Conservation (phyloP, 1,140 invertebrate species). For the Drosophila arawakana region DNA sequence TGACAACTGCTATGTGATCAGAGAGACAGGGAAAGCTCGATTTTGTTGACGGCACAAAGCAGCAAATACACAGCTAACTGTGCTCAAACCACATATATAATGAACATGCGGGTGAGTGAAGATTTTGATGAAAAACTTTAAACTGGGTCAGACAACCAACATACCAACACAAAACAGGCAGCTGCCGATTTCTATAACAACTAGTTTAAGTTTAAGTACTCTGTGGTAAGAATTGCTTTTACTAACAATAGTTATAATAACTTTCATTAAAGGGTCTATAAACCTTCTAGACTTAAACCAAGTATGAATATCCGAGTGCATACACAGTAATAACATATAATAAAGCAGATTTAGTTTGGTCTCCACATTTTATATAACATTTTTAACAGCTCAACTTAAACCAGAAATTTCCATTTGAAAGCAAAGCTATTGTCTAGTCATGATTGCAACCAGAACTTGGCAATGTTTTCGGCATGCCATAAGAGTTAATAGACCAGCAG, state of each 20-base stretch:
- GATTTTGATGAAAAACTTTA: constrained; percentile 23
- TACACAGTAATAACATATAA: constrained; percentile 14
- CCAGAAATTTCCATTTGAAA: not conserved
- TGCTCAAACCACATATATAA: not conserved
- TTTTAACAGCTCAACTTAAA: not conserved
- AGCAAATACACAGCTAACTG: constrained; percentile 44
- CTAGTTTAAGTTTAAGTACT: constrained; percentile 36
- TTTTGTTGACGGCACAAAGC: constrained; percentile 44
- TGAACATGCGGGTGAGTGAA: not conserved
- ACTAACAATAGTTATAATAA: too few species aligned
- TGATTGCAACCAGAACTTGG: constrained; percentile 4
- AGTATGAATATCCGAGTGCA: too few species aligned
- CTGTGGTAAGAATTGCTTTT: too few species aligned
- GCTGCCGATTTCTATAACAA: constrained; percentile 45
- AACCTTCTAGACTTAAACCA: not conserved
- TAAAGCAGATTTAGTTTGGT: not conserved
- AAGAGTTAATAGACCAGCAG: constrained; percentile 36
- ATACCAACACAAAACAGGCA: constrained; percentile 22
- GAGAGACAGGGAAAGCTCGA: constrained; percentile 1
- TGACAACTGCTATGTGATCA: constrained; percentile 60
- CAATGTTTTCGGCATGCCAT: constrained; percentile 31
- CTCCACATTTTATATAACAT: not conserved
- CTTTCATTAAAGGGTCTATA: not conserved
- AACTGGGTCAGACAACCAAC: constrained; percentile 51
- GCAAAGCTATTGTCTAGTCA: constrained; percentile 4